phyloP scores from a whole-genome alignment of 2,113 vertebrate species.

The Delphinus delphis region DNA sequence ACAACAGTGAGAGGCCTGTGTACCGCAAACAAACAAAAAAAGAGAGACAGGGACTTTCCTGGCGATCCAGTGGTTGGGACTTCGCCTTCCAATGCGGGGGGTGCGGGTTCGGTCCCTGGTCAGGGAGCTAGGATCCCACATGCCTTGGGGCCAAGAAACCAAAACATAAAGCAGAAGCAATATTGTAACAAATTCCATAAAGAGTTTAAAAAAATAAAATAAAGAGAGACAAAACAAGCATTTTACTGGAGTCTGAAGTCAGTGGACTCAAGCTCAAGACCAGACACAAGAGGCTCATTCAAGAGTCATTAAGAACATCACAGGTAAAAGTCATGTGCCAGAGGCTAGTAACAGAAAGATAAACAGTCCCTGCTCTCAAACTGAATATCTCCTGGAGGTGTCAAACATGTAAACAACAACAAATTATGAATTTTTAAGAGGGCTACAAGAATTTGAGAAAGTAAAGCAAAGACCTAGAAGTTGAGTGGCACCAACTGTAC shows the following conservation, averaged over 20 bases:
- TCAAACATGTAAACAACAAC: not conserved
- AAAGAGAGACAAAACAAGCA: not conserved
- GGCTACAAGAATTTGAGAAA: slow-evolving; percentile 15
- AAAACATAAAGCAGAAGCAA: no score
- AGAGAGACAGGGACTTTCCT: not conserved
- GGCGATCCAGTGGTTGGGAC: no score
- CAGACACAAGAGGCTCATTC: not conserved
- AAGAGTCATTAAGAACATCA: not conserved
- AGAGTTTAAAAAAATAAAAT: no score
- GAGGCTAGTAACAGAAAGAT: not conserved
- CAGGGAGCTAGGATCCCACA: no score
- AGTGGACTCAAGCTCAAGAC: not conserved
- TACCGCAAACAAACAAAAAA: not conserved
- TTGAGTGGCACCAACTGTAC: not conserved
- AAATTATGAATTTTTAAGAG: not conserved
- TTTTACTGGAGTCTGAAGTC: not conserved
- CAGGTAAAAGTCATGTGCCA: not conserved
- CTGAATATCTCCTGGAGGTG: not conserved
- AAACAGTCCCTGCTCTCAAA: not conserved
- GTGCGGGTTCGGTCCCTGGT: no score
- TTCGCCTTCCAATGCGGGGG: no score
- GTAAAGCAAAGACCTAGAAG: not conserved
- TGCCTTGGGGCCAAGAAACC: no score
- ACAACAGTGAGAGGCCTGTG: no score
- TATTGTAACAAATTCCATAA: no score